Conservation (phyloP, 2,113 vertebrate species). For the Cyanoliseus patagonus region DNA sequence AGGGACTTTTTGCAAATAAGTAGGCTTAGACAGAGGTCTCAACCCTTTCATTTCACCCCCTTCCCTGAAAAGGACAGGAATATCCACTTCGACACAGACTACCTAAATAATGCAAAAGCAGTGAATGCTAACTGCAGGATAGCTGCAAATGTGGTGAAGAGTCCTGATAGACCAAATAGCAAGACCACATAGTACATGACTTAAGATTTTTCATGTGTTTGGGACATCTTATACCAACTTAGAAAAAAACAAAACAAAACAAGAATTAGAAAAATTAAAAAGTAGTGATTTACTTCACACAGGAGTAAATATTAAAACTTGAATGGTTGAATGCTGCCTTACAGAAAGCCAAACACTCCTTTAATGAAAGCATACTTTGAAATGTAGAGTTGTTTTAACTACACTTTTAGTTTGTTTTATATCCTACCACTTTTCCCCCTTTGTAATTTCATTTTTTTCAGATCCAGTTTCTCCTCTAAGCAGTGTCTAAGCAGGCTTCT, state of each 20-base stretch:
- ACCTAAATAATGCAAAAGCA: not conserved
- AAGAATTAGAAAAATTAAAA: not conserved
- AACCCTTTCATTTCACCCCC: too few species aligned
- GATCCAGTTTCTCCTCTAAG: not conserved
- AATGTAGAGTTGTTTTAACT: not conserved
- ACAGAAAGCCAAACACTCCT: not conserved
- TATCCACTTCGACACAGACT: not conserved
- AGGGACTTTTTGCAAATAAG: not conserved
- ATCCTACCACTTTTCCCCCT: not conserved
- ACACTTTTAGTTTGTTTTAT: not conserved
- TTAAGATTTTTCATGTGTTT: not conserved
- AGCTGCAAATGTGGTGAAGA: not conserved
- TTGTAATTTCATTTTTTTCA: not conserved
- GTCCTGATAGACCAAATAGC: not conserved
- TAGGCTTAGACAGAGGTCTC: not conserved
- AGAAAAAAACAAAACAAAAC: not conserved
- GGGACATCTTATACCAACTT: not conserved
- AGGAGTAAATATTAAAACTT: not conserved
- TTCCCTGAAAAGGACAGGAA: not conserved
- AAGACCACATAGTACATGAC: not conserved
- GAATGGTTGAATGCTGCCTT: not conserved
- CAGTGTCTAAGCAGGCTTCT: not conserved
- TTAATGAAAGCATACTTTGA: fast-evolving
- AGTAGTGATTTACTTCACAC: not conserved
- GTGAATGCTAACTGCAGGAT: not conserved